Percentiles rank a stretch among this genome's conserved stretches.
phyloP scores from a whole-genome alignment of 2,888 invertebrate species.

The Bugulina stolonifera region DNA sequence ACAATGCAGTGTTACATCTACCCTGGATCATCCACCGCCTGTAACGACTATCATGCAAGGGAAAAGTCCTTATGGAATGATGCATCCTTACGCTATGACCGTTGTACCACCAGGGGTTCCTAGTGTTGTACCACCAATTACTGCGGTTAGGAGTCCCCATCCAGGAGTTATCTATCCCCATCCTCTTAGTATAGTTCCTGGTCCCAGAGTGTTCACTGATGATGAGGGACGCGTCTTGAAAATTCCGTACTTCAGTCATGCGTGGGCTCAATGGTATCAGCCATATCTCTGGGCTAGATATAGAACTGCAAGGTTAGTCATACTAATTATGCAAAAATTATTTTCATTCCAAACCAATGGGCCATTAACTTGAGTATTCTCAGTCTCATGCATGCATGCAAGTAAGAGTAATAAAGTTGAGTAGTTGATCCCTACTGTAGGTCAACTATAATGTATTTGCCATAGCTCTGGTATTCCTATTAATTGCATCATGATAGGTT shows the following conservation, averaged over 20 bases:
- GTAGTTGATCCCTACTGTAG: too few relatives aligned
- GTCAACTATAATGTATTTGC: too few relatives aligned
- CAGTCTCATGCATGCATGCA: too few relatives aligned
- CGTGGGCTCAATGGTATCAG: slow-evolving; percentile 28
- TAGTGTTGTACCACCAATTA: neutral
- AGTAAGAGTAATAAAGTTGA: too few relatives aligned
- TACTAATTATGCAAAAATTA: too few relatives aligned
- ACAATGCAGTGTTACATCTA: slow-evolving; percentile 40
- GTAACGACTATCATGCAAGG: neutral
- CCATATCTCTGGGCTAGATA: slow-evolving; percentile 28
- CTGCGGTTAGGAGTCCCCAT: slow-evolving; percentile 24
- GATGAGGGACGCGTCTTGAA: slow-evolving; percentile 20
- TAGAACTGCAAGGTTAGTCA: slow-evolving; percentile 27
- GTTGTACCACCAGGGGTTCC: neutral
- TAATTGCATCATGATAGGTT: too few relatives aligned
- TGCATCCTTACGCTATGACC: neutral
- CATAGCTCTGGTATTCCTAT: too few relatives aligned
- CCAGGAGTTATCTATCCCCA: slow-evolving; percentile 26
- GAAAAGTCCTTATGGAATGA: neutral
- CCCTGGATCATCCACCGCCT: slow-evolving; percentile 28
- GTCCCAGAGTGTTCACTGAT: slow-evolving; percentile 25
- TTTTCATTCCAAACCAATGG: too few relatives aligned
- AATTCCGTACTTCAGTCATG: slow-evolving; percentile 29
- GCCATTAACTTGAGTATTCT: too few relatives aligned
- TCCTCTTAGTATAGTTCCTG: slow-evolving; percentile 25